Evolutionary conservation across 1,140 invertebrate species (phyloP).

Genomic region (Manduca sexta): DNA sequence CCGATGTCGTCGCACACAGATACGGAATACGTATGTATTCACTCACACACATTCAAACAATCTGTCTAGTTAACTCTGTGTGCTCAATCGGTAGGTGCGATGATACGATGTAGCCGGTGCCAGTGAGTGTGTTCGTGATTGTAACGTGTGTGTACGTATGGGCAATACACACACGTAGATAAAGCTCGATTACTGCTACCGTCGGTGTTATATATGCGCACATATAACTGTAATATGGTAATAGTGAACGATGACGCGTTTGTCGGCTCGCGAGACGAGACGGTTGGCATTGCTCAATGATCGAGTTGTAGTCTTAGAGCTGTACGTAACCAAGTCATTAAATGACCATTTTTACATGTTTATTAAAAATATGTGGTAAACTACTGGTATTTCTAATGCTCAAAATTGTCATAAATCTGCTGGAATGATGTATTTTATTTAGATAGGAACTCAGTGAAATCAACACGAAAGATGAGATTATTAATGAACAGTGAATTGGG

Average conservation of each 20-base stretch:
- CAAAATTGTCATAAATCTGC: too few relatives aligned
- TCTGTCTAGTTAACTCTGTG: constrained; percentile 62
- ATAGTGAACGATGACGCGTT: constrained; percentile 70
- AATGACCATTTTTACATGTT: not conserved
- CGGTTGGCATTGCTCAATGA: constrained; percentile 72
- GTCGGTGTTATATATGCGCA: constrained; percentile 60
- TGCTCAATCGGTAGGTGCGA: constrained; percentile 50
- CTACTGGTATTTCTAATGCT: too few relatives aligned
- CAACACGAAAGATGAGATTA: too few relatives aligned
- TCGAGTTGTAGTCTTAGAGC: constrained; percentile 63
- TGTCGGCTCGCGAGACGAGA: constrained; percentile 71
- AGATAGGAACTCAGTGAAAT: too few relatives aligned
- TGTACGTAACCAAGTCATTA: constrained; percentile 48
- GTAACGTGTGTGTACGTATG: constrained; percentile 45
- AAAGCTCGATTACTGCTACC: constrained; percentile 55
- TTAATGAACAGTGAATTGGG: too few relatives aligned
- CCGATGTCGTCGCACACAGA: constrained; percentile 61
- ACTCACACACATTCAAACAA: constrained; percentile 37
- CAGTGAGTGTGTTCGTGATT: constrained; percentile 38
- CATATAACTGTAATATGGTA: constrained; percentile 54
- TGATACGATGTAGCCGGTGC: constrained; percentile 30
- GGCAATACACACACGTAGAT: constrained; percentile 47
- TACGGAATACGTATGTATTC: constrained; percentile 26
- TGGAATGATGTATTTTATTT: too few relatives aligned
- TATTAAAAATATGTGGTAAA: not conserved